phyloP scores from a whole-genome alignment of 1,140 invertebrate genomes.

The Trinorchestia longiramus region DNA sequence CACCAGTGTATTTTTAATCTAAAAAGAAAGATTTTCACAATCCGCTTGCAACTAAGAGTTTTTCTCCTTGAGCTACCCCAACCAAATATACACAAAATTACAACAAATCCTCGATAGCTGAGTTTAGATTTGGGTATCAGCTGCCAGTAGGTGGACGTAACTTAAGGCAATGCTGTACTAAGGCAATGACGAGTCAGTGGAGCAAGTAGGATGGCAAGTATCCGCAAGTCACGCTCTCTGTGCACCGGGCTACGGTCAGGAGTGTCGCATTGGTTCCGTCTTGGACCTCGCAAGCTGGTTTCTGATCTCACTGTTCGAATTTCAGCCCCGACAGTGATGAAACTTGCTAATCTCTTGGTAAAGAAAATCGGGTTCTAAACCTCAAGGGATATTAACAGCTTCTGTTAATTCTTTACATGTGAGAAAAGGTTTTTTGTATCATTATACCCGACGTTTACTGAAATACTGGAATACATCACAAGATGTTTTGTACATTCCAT shows the following conservation, averaged over 20 bases:
- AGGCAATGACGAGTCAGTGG: constrained; percentile 34
- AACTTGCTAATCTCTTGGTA: not conserved
- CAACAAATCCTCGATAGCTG: not conserved
- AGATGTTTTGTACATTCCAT: not conserved
- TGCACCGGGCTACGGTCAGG: not conserved
- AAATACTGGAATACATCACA: not conserved
- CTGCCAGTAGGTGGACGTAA: not conserved
- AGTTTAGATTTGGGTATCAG: not conserved
- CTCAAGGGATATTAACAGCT: not conserved
- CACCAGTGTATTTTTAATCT: not conserved
- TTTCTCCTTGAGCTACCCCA: not conserved
- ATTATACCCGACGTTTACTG: not conserved
- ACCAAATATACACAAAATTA: not conserved
- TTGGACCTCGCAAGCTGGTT: not conserved
- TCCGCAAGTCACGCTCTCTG: constrained; percentile 2
- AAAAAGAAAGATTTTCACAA: not conserved
- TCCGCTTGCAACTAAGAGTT: not conserved
- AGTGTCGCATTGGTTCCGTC: constrained; percentile 5
- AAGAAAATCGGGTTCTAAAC: not conserved
- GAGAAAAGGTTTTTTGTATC: not conserved
- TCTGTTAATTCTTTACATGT: not conserved
- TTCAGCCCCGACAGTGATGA: not conserved
- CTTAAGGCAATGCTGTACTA: constrained; percentile 29
- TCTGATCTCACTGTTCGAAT: not conserved
- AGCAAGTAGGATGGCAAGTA: constrained; percentile 42